Base-by-base conservation (phyloP, 2,113 vertebrate species). In the Theristicus caerulescens region DNA sequence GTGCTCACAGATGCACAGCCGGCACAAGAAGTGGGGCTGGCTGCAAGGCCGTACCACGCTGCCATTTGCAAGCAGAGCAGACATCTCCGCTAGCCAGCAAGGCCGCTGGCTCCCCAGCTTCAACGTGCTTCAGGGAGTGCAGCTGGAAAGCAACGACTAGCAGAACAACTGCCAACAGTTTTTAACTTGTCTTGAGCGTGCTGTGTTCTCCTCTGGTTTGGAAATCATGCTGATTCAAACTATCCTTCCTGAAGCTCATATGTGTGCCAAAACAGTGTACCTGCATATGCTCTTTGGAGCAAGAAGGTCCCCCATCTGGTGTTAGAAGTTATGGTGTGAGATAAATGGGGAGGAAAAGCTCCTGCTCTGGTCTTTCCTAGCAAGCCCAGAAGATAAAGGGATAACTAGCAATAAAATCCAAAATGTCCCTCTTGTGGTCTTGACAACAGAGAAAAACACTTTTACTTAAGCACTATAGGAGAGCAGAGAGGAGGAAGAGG, bases 1-100 rank as follows among this genome's bases (percentile, higher is more conserved):
- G 0, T 0, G 0, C 61, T 44, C 26, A n/a, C 52, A 16, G 66
- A n/a, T 0, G 0, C 22, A 2, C 2, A 3, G 47, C 21, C n/a
- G 32, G 27, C 4, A 25, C 2, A 7, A 91, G 52, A 6, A 47
- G 27, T 5, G 0, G 8, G 29, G 17, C 59, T 9, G 74, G 70
- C 42, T 5, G 1, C 4, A 4, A 31, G 62, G 36, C 70, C 0
- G 1, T 14, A 10, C 29, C 0, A 0, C 36, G 12, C 81, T 90
- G 65, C 57, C 20, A 0, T 10, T 5, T 16, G 46, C 80, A 24
- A 0, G 8, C 13, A 1, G 31, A 44, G 59, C 38, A 47, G 76
- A 38, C 42, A 5, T 18, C 55, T 52, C 70, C 0, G 0, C 42
- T 27, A 73, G 69, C 71, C 71, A 49, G 47, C 3, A 1, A 82